Conservation (phyloP, 1,140 invertebrate species). For the Copidosoma floridanum region DNA sequence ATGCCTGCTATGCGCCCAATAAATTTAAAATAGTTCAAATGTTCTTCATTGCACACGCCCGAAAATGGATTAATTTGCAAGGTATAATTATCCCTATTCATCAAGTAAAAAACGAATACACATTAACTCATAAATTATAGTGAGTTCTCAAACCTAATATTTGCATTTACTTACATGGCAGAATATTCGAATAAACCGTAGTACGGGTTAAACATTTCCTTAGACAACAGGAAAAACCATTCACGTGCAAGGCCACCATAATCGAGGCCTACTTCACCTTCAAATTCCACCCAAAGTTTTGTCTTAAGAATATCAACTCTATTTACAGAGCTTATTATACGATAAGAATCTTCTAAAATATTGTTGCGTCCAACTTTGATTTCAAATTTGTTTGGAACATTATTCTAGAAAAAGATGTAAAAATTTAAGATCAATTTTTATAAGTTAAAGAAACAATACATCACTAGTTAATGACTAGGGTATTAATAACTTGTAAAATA, state of each 20-base stretch:
- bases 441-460: constrained; percentile 16
- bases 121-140: background rate
- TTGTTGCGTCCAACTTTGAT: constrained; percentile 87
- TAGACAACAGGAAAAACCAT: constrained; percentile 98
- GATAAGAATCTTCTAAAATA: constrained; percentile 94
- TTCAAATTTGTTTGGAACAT: constrained; percentile 97
- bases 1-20: constrained; percentile 96
- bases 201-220: constrained; percentile 99
- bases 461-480: too few relatives aligned
- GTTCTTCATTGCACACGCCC: constrained; percentile 95
- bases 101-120: constrained; percentile 25
- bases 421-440: background rate
- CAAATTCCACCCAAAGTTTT: constrained; percentile 98
- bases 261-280: constrained; percentile 94
- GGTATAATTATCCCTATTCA: constrained; percentile 91
- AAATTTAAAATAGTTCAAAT: constrained; percentile 98
- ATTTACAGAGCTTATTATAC: constrained; percentile 82
- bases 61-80: constrained; percentile 98
- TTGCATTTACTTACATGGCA: constrained; percentile 65
- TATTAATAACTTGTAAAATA: background rate
- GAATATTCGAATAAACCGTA: constrained; percentile 99
- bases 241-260: constrained; percentile 96
- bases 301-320: constrained; percentile 89
- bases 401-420: constrained; percentile 64
- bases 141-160: background rate